These are phyloP conservation scores for Sanderia malayensis DNA, from an alignment of 30 jellyfish, hydroid and myxozoan genomes.

Conservation along the genomic window DNA sequence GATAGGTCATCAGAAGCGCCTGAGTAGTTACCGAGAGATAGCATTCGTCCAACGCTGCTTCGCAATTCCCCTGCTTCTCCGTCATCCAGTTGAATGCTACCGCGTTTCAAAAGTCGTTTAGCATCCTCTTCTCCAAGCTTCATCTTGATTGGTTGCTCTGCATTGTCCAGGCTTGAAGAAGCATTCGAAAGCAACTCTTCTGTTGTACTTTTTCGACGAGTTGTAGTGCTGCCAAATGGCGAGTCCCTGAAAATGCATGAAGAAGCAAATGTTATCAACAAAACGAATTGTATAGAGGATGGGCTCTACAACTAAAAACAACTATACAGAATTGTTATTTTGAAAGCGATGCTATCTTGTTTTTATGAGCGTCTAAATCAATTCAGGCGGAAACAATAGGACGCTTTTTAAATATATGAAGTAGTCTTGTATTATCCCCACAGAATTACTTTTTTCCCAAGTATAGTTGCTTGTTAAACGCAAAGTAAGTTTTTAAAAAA, in stretches of 20 bases:
- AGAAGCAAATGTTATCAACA: no score
- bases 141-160: conserved; percentile 1
- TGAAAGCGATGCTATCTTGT: no score
- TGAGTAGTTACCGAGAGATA: not conserved
- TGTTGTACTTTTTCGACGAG: conserved; percentile 2
- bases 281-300: no score
- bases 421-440: no score
- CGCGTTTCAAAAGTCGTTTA: conserved; percentile 5
- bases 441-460: no score
- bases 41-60: not conserved
- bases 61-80: not conserved
- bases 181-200: not conserved
- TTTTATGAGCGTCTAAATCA: no score
- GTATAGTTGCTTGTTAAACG: no score
- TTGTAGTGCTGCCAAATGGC: conserved; percentile 2
- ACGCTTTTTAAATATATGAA: no score
- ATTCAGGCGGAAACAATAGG: no score
- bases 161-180: conserved; percentile 1
- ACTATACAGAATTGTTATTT: no score
- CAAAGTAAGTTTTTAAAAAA: no score
- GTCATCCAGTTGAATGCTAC: conserved; percentile 20
- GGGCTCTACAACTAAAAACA: no score
- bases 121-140: conserved; percentile 17
- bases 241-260: not conserved
- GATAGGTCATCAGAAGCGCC: not conserved